Evolutionary conservation across 2,797 vertebrate species (phyloP), one percentile per base, ranked within the genome.

Genomic region (Typhlichthys subterraneus): DNA sequence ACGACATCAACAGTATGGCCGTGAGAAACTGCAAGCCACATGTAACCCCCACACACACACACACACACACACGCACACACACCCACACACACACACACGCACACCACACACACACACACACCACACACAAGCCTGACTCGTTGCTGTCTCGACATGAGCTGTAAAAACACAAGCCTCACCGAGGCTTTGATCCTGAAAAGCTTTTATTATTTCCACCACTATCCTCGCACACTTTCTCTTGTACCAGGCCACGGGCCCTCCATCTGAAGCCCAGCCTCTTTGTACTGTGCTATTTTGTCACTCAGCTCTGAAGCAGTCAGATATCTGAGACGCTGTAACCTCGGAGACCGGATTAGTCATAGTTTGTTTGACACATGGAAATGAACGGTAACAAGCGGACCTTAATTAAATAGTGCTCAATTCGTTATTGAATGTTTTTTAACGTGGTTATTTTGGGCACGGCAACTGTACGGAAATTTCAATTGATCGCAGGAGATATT

Each of bases 1-100:
- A 88, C 76, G 72, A 76, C 83, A 79, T 84, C 76, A 81, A 65
- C 81, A 69, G 73, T 77, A 60, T 54, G 73, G 82, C 79, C 73
- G 77, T 88, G 80, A 84, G 86, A 90, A 88, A 85, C 85, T 68
- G 72, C 81, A 67, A 81, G 82, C 73, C 84, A 85, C 79, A 84
- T 82, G 77, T 79, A 74, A 65, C 65, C 2, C 12, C 57, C 3
- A 33, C 0, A 11, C 38, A 64, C 59, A 80, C 65, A 60, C 75
- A 57, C 57, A 70, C 52, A 51, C 47, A 6, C 53, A 31, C 53
- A 54, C 53, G 33, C 53, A 54, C 53, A 54, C 52, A 31, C 19
- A 59, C 12, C 57, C 3, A 42, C 0, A 12, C 38, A 64, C 59
- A 80, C 75, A 57, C 57, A 70, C 52, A 51, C 45, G n/a, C n/a